Base-by-base conservation (phyloP, 2,888 invertebrate genomes). In the Aleiodes alternator region DNA sequence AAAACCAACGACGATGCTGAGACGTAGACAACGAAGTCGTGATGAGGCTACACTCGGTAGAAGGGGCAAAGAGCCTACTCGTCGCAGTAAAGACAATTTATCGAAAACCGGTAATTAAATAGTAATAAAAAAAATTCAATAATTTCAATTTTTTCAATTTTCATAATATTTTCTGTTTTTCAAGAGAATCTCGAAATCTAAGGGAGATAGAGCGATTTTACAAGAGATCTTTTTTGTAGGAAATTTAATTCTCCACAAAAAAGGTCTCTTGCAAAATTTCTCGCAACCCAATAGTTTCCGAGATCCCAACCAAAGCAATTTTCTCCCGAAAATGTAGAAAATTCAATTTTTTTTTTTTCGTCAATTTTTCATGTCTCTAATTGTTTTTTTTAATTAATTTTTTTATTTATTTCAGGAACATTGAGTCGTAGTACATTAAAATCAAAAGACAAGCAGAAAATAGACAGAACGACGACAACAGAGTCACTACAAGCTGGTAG, bases 401-500 rank as follows among this genome's bases (percentile, higher is more conserved):
- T 64, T 3, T 51, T n/a, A n/a, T 50, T 69, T 43, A 38, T 79
- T 80, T 51, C 75, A 89, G 89, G 87, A 81, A 88, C 89, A 78
- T 88, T 88, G 74, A 88, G 85, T 83, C 88, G 88, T 79, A 87
- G 87, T 78, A 89, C 88, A 43, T 73, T 88, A 77, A 88, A 89
- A 84, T 86, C 88, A 69, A 88, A 88, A 82, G 89, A 89, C 82
- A 88, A 88, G 84, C 87, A 88, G 72, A 88, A 88, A 78, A 85
- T 86, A 81, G 87, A 86, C 77, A 87, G 87, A 85, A 87, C 88
- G 70, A 85, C 93, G 82, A 94, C 94, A 34, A 93, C 92, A 76
- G 94, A 94, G 84, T 91, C 93, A 72, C 88, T 94, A 80, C 92
- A 91, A 76, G 90, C 91, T 77, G 14, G 51, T 34, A 68, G 68